A percentile compares a stretch with the other conserved stretches of the same genome.
These are phyloP conservation scores for Temnothorax ravouxi DNA, from an alignment of 2,888 invertebrate species.

Conservation along the genomic window DNA sequence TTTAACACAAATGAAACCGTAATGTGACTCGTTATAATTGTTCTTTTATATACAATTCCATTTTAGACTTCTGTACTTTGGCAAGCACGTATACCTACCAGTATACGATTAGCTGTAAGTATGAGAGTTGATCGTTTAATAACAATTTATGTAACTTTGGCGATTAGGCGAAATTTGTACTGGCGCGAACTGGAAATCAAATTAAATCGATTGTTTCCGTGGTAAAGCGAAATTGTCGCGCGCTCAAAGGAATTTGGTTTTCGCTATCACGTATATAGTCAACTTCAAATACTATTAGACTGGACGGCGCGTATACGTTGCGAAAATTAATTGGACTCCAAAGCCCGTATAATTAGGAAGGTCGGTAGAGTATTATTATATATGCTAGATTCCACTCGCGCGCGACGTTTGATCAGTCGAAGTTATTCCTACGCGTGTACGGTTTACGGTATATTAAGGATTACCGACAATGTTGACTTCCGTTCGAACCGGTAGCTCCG, in stretches of 20 bases:
- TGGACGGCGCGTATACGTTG: slow-evolving; percentile 10
- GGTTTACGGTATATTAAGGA: slow-evolving; percentile 43
- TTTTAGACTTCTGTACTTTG: not conserved
- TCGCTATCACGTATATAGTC: slow-evolving; percentile 18
- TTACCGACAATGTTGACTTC: slow-evolving; percentile 69
- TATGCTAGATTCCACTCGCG: not conserved
- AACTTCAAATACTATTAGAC: slow-evolving; percentile 26
- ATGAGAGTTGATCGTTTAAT: not conserved
- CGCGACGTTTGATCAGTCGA: slow-evolving; percentile 14
- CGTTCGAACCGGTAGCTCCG: slow-evolving; percentile 68
- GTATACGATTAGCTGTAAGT: not conserved
- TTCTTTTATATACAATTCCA: not conserved
- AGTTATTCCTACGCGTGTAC: not conserved
- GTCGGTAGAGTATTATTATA: slow-evolving; percentile 40
- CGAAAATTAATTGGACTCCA: slow-evolving; percentile 40
- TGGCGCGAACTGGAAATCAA: slow-evolving; percentile 49
- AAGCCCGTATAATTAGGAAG: slow-evolving; percentile 33
- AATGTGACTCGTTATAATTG: not conserved
- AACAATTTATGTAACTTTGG: slow-evolving; percentile 8
- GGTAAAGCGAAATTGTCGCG: not conserved
- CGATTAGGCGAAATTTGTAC: slow-evolving; percentile 37
- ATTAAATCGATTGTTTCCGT: slow-evolving; percentile 41
- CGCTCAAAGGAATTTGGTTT: slow-evolving; percentile 21
- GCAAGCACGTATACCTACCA: not conserved
- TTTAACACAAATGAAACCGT: not conserved